Base-by-base conservation (phyloP, 1,140 invertebrate genomes). In the Brevipalpus yothersi region DNA sequence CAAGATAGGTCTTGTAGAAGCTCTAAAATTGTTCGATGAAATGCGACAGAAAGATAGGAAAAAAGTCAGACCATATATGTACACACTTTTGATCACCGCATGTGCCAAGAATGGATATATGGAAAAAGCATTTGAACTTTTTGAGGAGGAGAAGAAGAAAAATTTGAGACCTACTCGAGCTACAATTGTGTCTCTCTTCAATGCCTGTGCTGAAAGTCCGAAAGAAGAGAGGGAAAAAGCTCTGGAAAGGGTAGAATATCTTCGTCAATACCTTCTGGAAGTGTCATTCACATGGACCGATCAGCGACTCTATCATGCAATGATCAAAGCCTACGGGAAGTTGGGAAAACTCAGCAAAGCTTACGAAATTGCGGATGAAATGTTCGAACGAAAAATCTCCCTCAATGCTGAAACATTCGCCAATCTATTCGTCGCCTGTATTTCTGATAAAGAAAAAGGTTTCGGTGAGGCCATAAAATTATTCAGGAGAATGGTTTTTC, bases 281-380 rank as follows among this genome's bases (percentile, higher is more conserved):
- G 41, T 45, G 5, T 15, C 10, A 3, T 39, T 39, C 12, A 23
- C 12, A n/a, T 19, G n/a, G n/a, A 17, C 15, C 3, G 10, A 55
- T 31, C 53, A 55, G 39, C 12, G n/a, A 42, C 83, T 82, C 65
- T 91, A 86, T 64, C 82, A 89, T 77, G 77, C 82, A 5, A 82
- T 92, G 79, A 83, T 93, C 10, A 92, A 89, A 76, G 84, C 86
- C 4, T 94, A 85, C 76, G 85, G 84, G 4, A 72, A 80, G 62
- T 83, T 83, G 72, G 81, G 82, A 7, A 79, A 87, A 69, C 66
- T 88, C 13, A 60, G 76, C 55, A 80, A 77, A 56, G 83, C 86
- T 8, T 90, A 90, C 72, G 63, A 75, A 67, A 67, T 92, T 58
- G 80, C 83, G 11, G 86, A 93, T 74, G 82, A 90, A 76, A 87